Evolutionary conservation across 2,797 vertebrate genomes (phyloP), one percentile per base, ranked within the genome.

Genomic region (Distichodus sexfasciatus): DNA sequence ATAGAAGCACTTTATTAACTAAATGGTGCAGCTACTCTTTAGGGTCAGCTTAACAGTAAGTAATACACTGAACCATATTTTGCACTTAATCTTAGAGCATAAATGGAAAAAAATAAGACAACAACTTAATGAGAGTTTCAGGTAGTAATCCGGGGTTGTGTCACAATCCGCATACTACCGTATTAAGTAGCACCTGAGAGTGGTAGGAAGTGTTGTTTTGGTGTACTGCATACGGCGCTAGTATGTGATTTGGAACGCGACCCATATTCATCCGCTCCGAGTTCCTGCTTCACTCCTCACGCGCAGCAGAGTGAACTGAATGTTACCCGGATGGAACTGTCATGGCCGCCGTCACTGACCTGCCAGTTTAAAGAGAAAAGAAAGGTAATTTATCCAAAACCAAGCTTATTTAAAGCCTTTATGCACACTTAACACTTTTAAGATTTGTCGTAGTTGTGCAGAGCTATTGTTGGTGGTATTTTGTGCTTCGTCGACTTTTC

Each of bases 311-410:
- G 57, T 79, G 65, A 82, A 69, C 79, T 74, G 46, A 59, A 76
- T 76, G 72, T 76, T 90, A 83, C 96, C 96, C 96, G 96, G 96
- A 98, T 98, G 94, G 80, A 91, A 94, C 83, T 91, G 92, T 95
- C 92, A 98, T 98, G 96, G 96, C 96, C 90, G 94, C 94, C 93
- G 84, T 90, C 86, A 76, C 93, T 89, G 91, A 88, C 84, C 88
- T 88, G 89, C 89, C 82, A 87, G 85, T 87, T 88, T 87, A 83
- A 86, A 92, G 82, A 82, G 86, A 87, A 83, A 75, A 87, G 82
- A 85, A 91, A 94, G 91, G 91, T 93, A 89, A 90, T 87, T 84
- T 80, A 75, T 80, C 81, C 61, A 61, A 62, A 81, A 80, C 72
- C 76, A 58, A 79, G 55, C 71, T 17, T 58, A 60, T 79, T 69